Conservation (phyloP, 2,113 vertebrate species). For the Grammomys surdaster region DNA sequence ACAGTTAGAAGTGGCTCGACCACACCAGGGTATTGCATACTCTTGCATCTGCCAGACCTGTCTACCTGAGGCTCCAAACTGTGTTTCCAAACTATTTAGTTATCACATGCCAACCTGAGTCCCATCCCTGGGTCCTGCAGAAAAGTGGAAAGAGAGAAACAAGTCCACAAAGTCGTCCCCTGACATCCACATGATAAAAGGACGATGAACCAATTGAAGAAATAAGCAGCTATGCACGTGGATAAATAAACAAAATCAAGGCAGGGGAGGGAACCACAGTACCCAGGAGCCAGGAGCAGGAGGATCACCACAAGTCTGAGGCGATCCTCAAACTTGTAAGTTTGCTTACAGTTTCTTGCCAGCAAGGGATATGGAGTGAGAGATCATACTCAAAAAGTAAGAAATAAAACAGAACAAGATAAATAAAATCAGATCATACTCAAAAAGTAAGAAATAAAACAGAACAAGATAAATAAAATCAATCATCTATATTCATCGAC, state of each 20-base stretch:
- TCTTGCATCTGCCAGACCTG: too few relatives aligned
- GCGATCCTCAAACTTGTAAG: too few relatives aligned
- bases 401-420: not conserved
- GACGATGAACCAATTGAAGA: not conserved
- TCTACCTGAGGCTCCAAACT: not conserved
- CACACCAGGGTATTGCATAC: fast-evolving
- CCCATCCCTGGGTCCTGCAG: too few relatives aligned
- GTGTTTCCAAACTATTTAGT: not conserved
- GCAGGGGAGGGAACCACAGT: too few relatives aligned
- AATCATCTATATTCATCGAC: not conserved
- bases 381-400: not conserved
- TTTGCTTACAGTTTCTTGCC: not conserved
- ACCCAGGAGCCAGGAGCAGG: too few relatives aligned
- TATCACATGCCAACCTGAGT: not conserved
- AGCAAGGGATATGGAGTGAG: not conserved
- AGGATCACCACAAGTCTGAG: not conserved
- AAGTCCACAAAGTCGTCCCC: not conserved
- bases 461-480: not conserved
- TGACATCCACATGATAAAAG: not conserved
- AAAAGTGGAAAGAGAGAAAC: not conserved
- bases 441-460: not conserved
- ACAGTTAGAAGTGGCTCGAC: not conserved
- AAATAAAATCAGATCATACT: not conserved
- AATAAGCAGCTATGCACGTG: not conserved
- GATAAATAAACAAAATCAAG: not conserved